Conservation (phyloP, 92 coral and sea anemone genomes). For the Epizoanthus scotinus region DNA sequence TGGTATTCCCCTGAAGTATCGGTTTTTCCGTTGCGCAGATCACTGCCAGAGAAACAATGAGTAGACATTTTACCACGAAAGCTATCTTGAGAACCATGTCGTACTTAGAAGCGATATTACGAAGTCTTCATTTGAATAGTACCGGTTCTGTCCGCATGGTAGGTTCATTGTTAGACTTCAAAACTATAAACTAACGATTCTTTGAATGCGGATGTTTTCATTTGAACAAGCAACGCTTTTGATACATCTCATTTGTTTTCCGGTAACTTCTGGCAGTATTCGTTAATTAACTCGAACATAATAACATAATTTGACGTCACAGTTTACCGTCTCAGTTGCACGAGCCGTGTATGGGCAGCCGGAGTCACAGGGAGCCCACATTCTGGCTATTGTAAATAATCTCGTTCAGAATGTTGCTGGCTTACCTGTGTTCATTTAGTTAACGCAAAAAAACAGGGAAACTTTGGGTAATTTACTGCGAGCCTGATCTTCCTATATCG, state of each 20-base stretch:
- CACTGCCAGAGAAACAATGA: background rate
- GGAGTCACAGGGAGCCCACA: too few species aligned
- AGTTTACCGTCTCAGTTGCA: background rate
- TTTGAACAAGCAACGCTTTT: background rate
- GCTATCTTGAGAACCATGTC: background rate
- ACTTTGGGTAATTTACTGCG: too few species aligned
- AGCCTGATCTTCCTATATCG: too few species aligned
- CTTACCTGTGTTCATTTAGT: too few species aligned
- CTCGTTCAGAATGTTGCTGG: too few species aligned
- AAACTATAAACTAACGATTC: background rate
- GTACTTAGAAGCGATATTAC: background rate
- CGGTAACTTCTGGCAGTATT: background rate
- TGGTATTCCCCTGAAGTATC: slow-evolving; percentile 14
- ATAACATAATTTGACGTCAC: slow-evolving; percentile 4
- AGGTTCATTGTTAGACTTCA: slow-evolving; percentile 2
- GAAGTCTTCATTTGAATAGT: slow-evolving; percentile 4
- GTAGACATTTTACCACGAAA: background rate
- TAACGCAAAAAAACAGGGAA: too few species aligned
- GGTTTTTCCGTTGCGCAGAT: slow-evolving; percentile 9
- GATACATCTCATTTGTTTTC: background rate
- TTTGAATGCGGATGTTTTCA: background rate
- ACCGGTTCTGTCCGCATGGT: slow-evolving; percentile 17
- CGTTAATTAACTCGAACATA: background rate
- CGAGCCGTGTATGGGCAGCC: too few species aligned
- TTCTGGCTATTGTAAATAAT: too few species aligned